Evolutionary conservation across 2,113 vertebrate species (phyloP).

Genomic region (Gallinago paraguaiae): DNA sequence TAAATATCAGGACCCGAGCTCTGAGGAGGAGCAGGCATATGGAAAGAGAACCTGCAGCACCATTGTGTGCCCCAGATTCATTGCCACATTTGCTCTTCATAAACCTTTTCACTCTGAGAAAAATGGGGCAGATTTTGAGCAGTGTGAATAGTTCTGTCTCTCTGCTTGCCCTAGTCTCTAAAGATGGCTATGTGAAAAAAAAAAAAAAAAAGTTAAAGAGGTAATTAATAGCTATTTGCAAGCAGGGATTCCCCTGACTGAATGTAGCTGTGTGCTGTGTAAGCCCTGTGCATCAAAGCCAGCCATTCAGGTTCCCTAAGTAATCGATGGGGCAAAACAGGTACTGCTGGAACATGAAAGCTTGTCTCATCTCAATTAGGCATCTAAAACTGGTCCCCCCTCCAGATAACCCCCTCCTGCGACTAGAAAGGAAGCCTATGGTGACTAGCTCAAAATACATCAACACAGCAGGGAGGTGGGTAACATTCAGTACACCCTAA

Average conservation of each 20-base stretch:
- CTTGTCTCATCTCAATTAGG: background rate
- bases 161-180: background rate
- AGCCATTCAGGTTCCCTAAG: background rate
- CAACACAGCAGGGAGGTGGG: background rate
- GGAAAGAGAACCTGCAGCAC: background rate
- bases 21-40: background rate
- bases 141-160: rapidly evolving
- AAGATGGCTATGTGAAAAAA: background rate
- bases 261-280: background rate
- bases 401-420: background rate
- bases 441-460: background rate
- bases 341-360: background rate
- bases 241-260: background rate
- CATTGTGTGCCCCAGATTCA: background rate
- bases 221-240: background rate
- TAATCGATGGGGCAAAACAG: background rate
- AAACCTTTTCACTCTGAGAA: background rate
- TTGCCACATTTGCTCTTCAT: background rate
- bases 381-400: background rate
- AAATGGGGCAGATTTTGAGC: background rate
- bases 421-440: background rate
- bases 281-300: background rate
- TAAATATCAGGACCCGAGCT: background rate
- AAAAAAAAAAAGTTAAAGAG: background rate
- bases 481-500: background rate